Base-by-base conservation (phyloP, 2,888 invertebrate genomes). In the Hyposoter dolosus region DNA sequence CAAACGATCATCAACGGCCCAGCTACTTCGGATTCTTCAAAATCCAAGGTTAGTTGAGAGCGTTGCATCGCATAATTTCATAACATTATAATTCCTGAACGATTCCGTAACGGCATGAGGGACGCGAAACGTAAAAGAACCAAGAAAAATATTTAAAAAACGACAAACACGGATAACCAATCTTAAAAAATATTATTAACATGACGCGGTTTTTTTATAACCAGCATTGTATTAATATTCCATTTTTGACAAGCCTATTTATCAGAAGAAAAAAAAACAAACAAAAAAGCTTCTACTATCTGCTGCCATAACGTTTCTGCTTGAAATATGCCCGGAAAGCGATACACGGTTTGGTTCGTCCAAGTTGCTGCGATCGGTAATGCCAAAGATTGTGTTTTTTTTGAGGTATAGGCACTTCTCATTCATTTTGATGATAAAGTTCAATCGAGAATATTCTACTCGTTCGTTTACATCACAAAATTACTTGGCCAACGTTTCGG, bases 31-130 rank as follows among this genome's bases (percentile, higher is more conserved):
- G 93, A 94, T 89, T 90, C 93, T 87, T 89, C 92, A 80, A 91
- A 92, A 88, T 90, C 93, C 83, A 93, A 94, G 94, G 94, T 94
- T 87, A 90, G 94, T 93, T 60, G 5, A 91, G 86, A 75, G 56
- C 10, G 5, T 83, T 69, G n/a, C 50, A 68, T 79, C 56, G 45
- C 60, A 75, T 63, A 80, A 17, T 80, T 68, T 65, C 56, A 71
- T 82, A 75, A 19, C 47, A 84, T 80, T 71, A 43, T 50, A 68
- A 72, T 43, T 32, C 12, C 69, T 43, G 35, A 78, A 69, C 19
- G 43, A 63, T 69, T 47, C 35, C 63, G 82, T 66, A 79, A 85
- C 63, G 82, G 85, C 85, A 85, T 86, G 83, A 77, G 83, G 72
- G 40, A 75, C 76, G 68, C 75, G 76, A 76, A 45, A 74, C 79